Evolutionary conservation across 2,888 invertebrate species (phyloP).

Genomic region (Euzophera pinguis): DNA sequence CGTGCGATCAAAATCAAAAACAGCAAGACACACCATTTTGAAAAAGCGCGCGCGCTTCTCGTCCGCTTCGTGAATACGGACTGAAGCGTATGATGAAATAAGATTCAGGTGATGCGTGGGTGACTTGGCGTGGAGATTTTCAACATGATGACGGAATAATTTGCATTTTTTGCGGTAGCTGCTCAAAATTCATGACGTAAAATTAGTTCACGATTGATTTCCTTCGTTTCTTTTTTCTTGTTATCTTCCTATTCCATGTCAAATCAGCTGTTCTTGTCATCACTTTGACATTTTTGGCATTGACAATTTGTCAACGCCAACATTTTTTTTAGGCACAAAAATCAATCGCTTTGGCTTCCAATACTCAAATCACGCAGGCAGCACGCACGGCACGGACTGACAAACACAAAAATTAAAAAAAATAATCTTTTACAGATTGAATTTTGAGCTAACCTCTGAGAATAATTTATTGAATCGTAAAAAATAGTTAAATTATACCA

Average conservation of each 20-base stretch:
- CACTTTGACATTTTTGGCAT: constrained; percentile 15
- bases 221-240: too few species aligned
- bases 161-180: constrained; percentile 19
- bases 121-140: constrained; percentile 21
- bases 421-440: constrained; percentile 25
- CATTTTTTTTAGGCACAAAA: too few species aligned
- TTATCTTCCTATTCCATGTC: neutral
- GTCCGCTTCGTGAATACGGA: constrained; percentile 29
- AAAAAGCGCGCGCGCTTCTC: constrained; percentile 35
- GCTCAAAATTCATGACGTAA: neutral
- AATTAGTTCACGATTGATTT: neutral
- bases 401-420: constrained; percentile 11
- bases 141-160: constrained; percentile 30
- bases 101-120: constrained; percentile 18
- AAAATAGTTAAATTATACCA: constrained; percentile 26
- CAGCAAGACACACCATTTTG: constrained; percentile 57
- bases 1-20: constrained; percentile 72
- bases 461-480: constrained; percentile 18
- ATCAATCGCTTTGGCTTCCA: too few species aligned
- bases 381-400: neutral
- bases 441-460: constrained; percentile 51
- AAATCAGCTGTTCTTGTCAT: constrained; percentile 14
- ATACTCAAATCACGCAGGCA: too few species aligned
- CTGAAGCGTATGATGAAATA: constrained; percentile 19
- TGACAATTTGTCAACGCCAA: neutral